These are phyloP conservation scores for Odontophorus gujanensis DNA, from an alignment of 2,113 vertebrate genomes.

Conservation along the genomic window DNA sequence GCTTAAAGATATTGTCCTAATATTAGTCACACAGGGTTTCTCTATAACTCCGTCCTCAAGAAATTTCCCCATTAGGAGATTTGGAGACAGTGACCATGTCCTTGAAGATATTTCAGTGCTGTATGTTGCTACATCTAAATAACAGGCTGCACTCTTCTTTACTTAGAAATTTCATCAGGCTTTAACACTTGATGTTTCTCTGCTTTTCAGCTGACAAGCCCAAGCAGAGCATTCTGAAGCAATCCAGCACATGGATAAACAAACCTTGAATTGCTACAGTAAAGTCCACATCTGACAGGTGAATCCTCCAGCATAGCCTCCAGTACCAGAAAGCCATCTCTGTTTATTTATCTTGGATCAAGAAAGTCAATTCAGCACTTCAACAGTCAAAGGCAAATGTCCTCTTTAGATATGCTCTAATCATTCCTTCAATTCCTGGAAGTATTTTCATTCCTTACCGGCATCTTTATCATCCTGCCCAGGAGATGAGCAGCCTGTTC, in stretches of 20 bases:
- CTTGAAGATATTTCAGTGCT: fast-evolving
- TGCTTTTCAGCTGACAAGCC: not conserved
- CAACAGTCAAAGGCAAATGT: not conserved
- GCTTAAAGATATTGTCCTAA: not conserved
- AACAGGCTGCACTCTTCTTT: not conserved
- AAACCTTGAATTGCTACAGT: not conserved
- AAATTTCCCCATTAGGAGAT: not conserved
- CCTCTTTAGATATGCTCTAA: not conserved
- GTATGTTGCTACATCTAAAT: not conserved
- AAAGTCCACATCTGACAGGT: not conserved
- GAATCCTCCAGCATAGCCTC: not conserved
- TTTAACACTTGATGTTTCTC: not conserved
- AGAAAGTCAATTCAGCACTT: not conserved
- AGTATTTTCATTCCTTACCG: not conserved
- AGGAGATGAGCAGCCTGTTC: not conserved
- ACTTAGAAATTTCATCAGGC: not conserved
- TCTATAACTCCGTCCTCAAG: not conserved
- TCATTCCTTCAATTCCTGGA: not conserved
- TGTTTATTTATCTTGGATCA: not conserved
- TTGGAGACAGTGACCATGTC: not conserved
- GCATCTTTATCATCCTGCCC: not conserved
- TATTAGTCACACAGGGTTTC: not conserved
- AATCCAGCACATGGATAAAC: not conserved
- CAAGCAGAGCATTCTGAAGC: not conserved
- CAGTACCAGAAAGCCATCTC: not conserved